These are phyloP conservation scores for Siderastrea siderea DNA, from an alignment of 92 coral and sea anemone genomes.

Conservation along the genomic window DNA sequence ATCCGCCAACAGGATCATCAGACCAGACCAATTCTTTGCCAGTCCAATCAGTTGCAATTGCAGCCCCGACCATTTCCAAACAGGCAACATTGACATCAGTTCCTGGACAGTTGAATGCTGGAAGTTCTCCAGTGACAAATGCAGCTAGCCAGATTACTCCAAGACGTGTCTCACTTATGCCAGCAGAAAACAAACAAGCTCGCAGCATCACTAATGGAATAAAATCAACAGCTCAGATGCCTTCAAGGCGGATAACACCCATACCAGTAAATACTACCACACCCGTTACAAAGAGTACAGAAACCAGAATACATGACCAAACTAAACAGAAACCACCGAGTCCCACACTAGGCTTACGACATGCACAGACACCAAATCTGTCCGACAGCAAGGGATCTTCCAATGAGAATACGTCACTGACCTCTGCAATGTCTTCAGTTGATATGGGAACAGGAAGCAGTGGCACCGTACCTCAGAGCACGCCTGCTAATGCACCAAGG, in stretches of 20 bases:
- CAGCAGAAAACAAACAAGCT: neutral
- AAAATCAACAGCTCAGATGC: conserved; percentile 15
- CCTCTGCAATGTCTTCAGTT: neutral
- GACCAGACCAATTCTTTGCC: neutral
- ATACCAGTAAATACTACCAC: neutral
- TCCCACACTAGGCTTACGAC: neutral
- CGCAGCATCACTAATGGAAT: neutral
- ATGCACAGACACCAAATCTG: neutral
- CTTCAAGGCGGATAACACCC: neutral
- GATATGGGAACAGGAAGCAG: neutral
- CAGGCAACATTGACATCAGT: neutral
- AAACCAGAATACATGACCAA: neutral
- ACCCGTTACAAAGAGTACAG: neutral
- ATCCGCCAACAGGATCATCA: neutral
- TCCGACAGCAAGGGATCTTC: neutral
- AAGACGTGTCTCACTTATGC: conserved; percentile 23
- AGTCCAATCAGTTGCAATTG: neutral
- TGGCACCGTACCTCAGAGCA: neutral
- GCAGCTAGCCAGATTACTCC: conserved; percentile 28
- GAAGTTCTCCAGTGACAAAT: neutral
- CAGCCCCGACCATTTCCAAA: neutral
- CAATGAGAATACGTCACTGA: neutral
- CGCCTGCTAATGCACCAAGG: conserved; percentile 16
- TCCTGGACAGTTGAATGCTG: neutral
- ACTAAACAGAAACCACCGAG: neutral